A percentile compares a stretch with the other conserved stretches of the same genome.
These are phyloP conservation scores for Atractosteus spatula DNA, from an alignment of 2,113 vertebrate species.

Conservation along the genomic window DNA sequence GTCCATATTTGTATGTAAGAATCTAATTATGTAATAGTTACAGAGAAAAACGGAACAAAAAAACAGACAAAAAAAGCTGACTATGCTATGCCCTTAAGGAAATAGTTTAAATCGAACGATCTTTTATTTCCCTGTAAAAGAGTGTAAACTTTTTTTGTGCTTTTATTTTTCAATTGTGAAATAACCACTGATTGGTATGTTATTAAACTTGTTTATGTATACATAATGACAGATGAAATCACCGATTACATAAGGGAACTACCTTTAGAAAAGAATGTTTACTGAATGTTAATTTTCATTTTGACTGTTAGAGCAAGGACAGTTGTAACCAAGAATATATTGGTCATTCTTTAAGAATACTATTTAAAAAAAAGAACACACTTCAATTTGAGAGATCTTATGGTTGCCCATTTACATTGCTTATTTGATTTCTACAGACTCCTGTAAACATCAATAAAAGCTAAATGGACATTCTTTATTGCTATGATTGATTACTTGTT, in stretches of 20 bases:
- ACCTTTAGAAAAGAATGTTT: slow-evolving; percentile 97
- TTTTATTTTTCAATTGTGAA: slow-evolving; percentile 98
- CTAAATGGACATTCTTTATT: slow-evolving; percentile 80
- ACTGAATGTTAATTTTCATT: slow-evolving; percentile 89
- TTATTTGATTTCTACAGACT: slow-evolving; percentile 84
- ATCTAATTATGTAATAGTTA: slow-evolving; percentile 90
- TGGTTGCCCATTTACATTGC: slow-evolving; percentile 79
- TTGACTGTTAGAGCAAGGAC: slow-evolving; percentile 84
- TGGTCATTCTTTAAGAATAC: slow-evolving; percentile 85
- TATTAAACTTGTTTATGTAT: slow-evolving; percentile 95
- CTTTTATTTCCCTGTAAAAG: slow-evolving; percentile 99
- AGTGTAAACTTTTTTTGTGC: slow-evolving; percentile 98
- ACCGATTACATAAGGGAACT: slow-evolving; percentile 95
- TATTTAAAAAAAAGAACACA: slow-evolving; percentile 75
- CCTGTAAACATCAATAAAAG: slow-evolving; percentile 91
- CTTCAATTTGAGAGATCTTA: slow-evolving; percentile 80
- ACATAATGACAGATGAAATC: slow-evolving; percentile 85
- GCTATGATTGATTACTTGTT: slow-evolving; percentile 81
- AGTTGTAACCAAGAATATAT: slow-evolving; percentile 89
- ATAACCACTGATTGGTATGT: slow-evolving; percentile 99
- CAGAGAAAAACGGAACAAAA: slow-evolving; percentile 46
- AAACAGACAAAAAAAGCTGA: slow-evolving; percentile 27
- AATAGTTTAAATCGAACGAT: slow-evolving; percentile 81
- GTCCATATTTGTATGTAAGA: slow-evolving; percentile 99
- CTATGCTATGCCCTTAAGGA: slow-evolving; percentile 85